Evolutionary conservation across 1,140 invertebrate genomes (phyloP), one percentile per base, ranked within the genome.

Genomic region (Pseudomyrmex concolor): DNA sequence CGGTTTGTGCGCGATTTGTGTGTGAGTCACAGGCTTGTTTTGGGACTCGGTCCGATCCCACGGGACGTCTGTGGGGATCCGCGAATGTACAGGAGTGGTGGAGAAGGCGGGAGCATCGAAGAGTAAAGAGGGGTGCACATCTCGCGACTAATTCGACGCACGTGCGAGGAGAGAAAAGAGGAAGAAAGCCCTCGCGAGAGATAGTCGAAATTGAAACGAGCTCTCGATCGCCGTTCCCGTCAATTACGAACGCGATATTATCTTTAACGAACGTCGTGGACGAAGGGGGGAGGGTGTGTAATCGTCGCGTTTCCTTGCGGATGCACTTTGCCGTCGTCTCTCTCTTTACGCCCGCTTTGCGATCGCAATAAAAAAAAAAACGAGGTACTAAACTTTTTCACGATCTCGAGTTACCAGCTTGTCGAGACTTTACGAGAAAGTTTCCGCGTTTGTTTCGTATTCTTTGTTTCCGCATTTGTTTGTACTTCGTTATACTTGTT

Each of bases 141-240:
- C 72, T 57, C 5, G 71, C 72, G 83, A 34, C 86, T 92, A 91
- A 92, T 92, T 92, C 91, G 86, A 78, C 83, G 87, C 91, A 91
- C 91, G 91, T 91, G 91, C 89, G 87, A 87, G 70, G 87, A 84
- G 54, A 80, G 74, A 64, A 50, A 73, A 51, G 64, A 34, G 74
- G 64, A 59, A 62, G 81, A 85, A 83, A 78, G 48, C 57, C 19
- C 34, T 34, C 64, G 51, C 15, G 4, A 10, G 25, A 71, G 25
- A 62, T 64, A 8, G 19, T 55, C 77, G 57, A 83, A 88, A 88
- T 88, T 88, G 86, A 88, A 88, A 85, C 64, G 60, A 78, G 50
- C 57, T 83, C 62, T 83, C 73, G 81, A 83, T 64, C 25, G 55
- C n/a, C 63, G 34, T 66, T 78, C 63, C 22, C 22, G 74, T 59